phyloP scores from a whole-genome alignment of 2,888 invertebrate genomes.

The Spilarctia lutea region DNA sequence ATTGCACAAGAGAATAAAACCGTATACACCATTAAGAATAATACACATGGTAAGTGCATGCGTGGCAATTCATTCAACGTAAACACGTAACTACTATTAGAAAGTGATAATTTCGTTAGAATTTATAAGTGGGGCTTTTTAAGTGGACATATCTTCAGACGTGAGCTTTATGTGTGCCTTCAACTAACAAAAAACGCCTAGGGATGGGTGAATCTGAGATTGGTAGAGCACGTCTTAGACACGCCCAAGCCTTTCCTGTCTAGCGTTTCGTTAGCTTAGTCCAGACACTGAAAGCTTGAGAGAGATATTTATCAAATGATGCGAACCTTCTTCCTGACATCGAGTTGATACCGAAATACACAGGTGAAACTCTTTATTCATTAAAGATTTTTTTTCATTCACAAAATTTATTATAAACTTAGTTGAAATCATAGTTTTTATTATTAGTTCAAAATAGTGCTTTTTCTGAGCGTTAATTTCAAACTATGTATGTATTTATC shows the following conservation, averaged over 20 bases:
- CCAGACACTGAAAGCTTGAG: not conserved
- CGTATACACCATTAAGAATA: not conserved
- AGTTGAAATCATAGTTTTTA: too few relatives aligned
- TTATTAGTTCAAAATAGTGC: too few relatives aligned
- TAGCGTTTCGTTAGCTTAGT: not conserved
- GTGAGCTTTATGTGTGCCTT: too few relatives aligned
- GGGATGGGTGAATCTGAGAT: not conserved
- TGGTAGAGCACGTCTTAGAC: not conserved
- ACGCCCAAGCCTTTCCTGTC: not conserved
- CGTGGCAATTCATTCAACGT: not conserved
- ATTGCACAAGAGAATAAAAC: not conserved
- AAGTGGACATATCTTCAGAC: too few relatives aligned
- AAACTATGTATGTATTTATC: too few relatives aligned
- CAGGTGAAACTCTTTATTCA: not conserved
- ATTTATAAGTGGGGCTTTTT: not conserved
- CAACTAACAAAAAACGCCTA: not conserved
- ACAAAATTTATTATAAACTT: too few relatives aligned
- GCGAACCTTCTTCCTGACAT: too few relatives aligned
- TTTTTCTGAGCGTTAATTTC: too few relatives aligned
- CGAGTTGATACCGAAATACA: too few relatives aligned
- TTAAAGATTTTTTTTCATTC: too few relatives aligned
- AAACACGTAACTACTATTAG: not conserved
- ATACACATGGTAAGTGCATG: not conserved
- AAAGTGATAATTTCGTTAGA: not conserved
- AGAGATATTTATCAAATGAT: not conserved